Evolutionary conservation across 2,797 vertebrate species (phyloP).

Genomic region (Stomatorhinus walkeri): DNA sequence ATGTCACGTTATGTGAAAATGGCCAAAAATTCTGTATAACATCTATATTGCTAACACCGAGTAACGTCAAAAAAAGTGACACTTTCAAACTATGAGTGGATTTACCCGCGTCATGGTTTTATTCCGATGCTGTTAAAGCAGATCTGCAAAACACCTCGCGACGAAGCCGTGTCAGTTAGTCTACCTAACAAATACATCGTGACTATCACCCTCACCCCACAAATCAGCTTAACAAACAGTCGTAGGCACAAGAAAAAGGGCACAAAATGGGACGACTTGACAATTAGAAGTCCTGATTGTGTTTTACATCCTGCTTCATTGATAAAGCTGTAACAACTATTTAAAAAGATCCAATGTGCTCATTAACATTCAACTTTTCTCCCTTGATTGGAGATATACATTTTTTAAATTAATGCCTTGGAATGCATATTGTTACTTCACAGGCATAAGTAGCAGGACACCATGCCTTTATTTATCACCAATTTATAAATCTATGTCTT

Average conservation of each 20-base stretch:
- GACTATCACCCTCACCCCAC: not conserved
- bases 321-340: not conserved
- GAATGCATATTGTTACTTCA: not conserved
- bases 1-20: not conserved
- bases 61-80: not conserved
- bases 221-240: not conserved
- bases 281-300: not conserved
- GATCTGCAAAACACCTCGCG: not conserved
- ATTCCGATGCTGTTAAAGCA: not conserved
- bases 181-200: not conserved
- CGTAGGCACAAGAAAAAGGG: not conserved
- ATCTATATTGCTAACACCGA: not conserved
- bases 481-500: not conserved
- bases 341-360: not conserved
- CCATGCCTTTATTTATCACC: not conserved
- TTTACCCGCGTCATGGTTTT: not conserved
- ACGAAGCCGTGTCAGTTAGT: not conserved
- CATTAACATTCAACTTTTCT: not conserved
- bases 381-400: not conserved
- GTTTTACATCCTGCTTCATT: not conserved
- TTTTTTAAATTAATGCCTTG: not conserved
- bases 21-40: not conserved
- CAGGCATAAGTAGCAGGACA: not conserved
- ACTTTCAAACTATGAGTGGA: not conserved
- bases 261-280: not conserved